Percentiles rank a stretch among this genome's conserved stretches.
phyloP scores from a whole-genome alignment of 2,113 vertebrate species.

The Alethe diademata region DNA sequence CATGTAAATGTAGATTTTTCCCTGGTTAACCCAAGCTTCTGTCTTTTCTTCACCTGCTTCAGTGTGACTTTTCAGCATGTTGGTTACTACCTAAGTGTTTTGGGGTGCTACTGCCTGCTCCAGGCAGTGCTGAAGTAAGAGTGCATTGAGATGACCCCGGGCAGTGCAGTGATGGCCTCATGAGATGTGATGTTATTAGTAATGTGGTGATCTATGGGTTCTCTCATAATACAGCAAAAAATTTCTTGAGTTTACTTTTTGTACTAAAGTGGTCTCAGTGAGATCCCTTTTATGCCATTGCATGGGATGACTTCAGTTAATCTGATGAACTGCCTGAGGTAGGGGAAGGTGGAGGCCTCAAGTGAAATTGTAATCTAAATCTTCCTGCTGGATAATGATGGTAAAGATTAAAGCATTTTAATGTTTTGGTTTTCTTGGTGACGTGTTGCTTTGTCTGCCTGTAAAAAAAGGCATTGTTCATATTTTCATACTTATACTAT shows the following conservation, averaged over 20 bases:
- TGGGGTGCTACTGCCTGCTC: background rate
- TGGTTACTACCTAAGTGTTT: fast-evolving
- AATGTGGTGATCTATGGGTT: background rate
- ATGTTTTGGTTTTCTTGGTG: background rate
- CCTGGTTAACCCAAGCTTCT: background rate
- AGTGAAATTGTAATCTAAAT: background rate
- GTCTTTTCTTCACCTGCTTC: background rate
- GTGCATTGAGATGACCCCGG: background rate
- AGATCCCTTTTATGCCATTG: background rate
- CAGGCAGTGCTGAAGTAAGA: background rate
- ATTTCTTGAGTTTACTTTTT: background rate
- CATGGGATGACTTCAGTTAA: background rate
- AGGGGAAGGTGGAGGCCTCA: background rate
- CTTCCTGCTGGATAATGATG: background rate
- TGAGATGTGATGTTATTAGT: background rate
- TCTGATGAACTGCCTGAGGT: background rate
- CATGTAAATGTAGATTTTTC: background rate
- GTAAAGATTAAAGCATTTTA: background rate
- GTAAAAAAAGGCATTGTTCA: background rate
- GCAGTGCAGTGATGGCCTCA: fast-evolving
- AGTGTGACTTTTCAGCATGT: background rate
- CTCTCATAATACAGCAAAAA: background rate
- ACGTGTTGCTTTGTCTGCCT: background rate
- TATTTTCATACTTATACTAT: background rate
- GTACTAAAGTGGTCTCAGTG: background rate